Percentiles rank a stretch among this genome's conserved stretches.
Conservation (phyloP, 2,888 invertebrate genomes). For the Mesorhabditis spiculigera region DNA sequence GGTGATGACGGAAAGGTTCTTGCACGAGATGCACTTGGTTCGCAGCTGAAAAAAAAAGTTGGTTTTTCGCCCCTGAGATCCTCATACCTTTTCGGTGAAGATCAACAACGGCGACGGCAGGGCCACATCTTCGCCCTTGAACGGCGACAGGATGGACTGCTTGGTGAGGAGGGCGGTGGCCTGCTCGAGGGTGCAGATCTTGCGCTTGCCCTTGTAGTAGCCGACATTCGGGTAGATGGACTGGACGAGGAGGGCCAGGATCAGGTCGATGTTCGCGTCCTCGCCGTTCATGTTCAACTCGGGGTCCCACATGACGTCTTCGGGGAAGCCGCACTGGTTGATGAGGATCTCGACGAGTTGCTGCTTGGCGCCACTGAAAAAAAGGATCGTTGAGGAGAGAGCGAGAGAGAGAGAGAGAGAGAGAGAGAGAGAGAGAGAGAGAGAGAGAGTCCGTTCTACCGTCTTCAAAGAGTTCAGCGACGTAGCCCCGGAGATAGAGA, state of each 20-base stretch:
- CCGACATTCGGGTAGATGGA: slow-evolving; percentile 96
- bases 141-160: slow-evolving; percentile 82
- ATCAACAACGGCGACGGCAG: slow-evolving; percentile 93
- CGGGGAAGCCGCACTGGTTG: slow-evolving; percentile 78
- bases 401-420: not conserved
- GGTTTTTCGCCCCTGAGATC: slow-evolving; percentile 17
- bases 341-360: slow-evolving; percentile 72
- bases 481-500: no score
- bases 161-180: slow-evolving; percentile 92
- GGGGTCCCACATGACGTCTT: slow-evolving; percentile 72
- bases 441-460: no score
- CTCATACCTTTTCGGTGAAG: slow-evolving; percentile 83
- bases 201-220: slow-evolving; percentile 84
- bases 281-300: slow-evolving; percentile 65
- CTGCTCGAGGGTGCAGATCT: slow-evolving; percentile 86
- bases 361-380: slow-evolving; percentile 67
- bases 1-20: slow-evolving; percentile 91
- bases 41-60: slow-evolving; percentile 68
- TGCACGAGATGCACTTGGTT: slow-evolving; percentile 89
- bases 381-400: not conserved
- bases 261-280: slow-evolving; percentile 75
- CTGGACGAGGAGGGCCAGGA: slow-evolving; percentile 49
- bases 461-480: no score
- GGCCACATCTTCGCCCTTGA: slow-evolving; percentile 65
- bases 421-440: not conserved